Evolutionary conservation across 1,140 invertebrate genomes (phyloP).

Genomic region (Trichogramma pretiosum): DNA sequence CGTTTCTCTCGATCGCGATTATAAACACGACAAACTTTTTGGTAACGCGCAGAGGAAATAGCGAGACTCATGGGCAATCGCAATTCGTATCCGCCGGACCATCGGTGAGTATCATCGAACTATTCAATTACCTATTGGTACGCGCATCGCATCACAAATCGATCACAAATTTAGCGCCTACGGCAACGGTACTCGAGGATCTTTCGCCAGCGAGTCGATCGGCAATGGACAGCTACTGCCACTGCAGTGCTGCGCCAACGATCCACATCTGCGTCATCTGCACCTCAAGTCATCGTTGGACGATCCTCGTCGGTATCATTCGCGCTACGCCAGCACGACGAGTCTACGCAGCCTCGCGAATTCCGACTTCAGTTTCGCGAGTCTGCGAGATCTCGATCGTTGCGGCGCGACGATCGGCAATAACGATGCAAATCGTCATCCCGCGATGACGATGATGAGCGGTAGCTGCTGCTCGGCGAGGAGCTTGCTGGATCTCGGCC

Average conservation of each 20-base stretch:
- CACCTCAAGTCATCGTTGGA: no score
- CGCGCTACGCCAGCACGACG: conserved; percentile 30
- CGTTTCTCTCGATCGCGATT: conserved; percentile 5
- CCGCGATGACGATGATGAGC: no score
- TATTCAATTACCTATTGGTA: no score
- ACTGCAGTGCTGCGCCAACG: no score
- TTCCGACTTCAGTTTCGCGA: conserved; percentile 23
- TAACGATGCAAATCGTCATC: no score
- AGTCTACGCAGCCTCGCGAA: conserved; percentile 27
- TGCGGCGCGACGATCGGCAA: no score
- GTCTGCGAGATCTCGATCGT: conserved; percentile 27
- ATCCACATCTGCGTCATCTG: no score
- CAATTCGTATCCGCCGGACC: conserved; percentile 30
- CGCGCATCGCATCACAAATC: no score
- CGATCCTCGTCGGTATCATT: conserved; percentile 27
- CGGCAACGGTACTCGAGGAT: conserved; percentile 21
- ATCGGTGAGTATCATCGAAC: conserved; percentile 30
- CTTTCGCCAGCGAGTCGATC: conserved; percentile 25
- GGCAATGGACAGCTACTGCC: conserved; percentile 17
- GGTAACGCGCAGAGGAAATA: conserved; percentile 51
- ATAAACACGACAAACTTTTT: no score
- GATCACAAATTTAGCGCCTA: conserved; percentile 24
- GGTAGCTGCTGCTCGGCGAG: no score
- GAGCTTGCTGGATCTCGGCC: no score
- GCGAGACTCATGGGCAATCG: conserved; percentile 50